A percentile compares a stretch with the other conserved stretches of the same genome.
phyloP scores from a whole-genome alignment of 2,113 vertebrate genomes.

The Argyrosomus japonicus region DNA sequence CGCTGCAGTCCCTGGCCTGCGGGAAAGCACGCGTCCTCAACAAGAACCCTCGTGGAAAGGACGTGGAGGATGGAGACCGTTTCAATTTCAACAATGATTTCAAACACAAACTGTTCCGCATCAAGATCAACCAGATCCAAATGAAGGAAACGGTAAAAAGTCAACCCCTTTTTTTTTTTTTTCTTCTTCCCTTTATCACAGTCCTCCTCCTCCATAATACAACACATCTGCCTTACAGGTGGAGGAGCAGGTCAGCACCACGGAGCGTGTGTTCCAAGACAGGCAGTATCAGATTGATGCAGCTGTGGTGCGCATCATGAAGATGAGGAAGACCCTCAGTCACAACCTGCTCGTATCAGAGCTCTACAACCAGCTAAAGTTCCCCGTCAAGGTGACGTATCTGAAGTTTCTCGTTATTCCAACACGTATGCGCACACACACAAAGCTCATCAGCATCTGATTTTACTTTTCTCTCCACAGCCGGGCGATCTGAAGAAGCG shows the following conservation, averaged over 20 bases:
- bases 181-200: neutral
- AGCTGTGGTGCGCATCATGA: constrained; percentile 95
- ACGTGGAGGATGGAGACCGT: constrained; percentile 97
- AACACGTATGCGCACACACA: neutral
- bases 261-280: constrained; percentile 94
- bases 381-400: constrained; percentile 92
- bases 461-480: constrained; percentile 73
- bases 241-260: constrained; percentile 95
- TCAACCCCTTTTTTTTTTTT: neutral
- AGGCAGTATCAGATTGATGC: constrained; percentile 95
- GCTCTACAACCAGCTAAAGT: constrained; percentile 95
- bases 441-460: neutral
- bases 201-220: neutral
- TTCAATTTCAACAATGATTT: constrained; percentile 98
- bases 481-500: constrained; percentile 97
- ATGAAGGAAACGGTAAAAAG: constrained; percentile 98
- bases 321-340: constrained; percentile 95
- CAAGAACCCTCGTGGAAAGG: constrained; percentile 97
- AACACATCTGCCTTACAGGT: constrained; percentile 78
- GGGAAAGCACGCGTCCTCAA: constrained; percentile 96
- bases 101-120: constrained; percentile 98
- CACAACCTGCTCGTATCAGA: constrained; percentile 94
- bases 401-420: neutral
- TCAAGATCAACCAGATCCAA: constrained; percentile 99
- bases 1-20: constrained; percentile 96